phyloP scores from a whole-genome alignment of 2,888 invertebrate genomes.

The Scaptomyza parva region DNA sequence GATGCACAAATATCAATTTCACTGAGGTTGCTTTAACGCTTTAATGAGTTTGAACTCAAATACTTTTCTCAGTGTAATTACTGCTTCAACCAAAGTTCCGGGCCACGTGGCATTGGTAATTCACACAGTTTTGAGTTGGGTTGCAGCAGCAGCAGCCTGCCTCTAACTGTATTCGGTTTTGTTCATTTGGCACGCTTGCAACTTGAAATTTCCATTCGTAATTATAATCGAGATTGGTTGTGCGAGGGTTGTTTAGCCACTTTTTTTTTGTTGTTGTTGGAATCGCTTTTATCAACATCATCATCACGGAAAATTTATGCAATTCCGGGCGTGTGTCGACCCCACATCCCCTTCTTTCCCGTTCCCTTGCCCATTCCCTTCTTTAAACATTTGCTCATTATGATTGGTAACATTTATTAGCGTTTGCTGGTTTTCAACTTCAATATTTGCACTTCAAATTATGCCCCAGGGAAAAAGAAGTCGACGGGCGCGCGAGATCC shows the following conservation, averaged over 20 bases:
- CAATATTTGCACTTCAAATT: constrained; percentile 76
- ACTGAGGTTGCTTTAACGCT: no score
- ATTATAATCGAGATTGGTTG: constrained; percentile 61
- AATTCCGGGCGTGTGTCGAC: constrained; percentile 23
- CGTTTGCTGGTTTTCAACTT: constrained; percentile 63
- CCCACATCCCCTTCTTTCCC: neutral
- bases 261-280: no score
- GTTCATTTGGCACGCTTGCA: constrained; percentile 52
- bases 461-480: constrained; percentile 57
- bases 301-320: constrained; percentile 40
- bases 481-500: constrained; percentile 52
- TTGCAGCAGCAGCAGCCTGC: neutral
- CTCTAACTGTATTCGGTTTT: constrained; percentile 7
- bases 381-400: constrained; percentile 80
- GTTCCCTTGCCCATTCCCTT: constrained; percentile 3
- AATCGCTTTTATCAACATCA: no score
- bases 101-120: constrained; percentile 50
- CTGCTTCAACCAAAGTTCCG: constrained; percentile 29
- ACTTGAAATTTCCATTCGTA: constrained; percentile 78
- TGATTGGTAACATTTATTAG: constrained; percentile 72
- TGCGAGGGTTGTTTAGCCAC: constrained; percentile 27
- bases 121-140: constrained; percentile 14
- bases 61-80: constrained; percentile 4
- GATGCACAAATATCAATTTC: no score
- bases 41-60: neutral